Percentiles rank a stretch among this genome's conserved stretches.
Conservation (phyloP, 2,888 invertebrate genomes). For the Erebia epiphron region DNA sequence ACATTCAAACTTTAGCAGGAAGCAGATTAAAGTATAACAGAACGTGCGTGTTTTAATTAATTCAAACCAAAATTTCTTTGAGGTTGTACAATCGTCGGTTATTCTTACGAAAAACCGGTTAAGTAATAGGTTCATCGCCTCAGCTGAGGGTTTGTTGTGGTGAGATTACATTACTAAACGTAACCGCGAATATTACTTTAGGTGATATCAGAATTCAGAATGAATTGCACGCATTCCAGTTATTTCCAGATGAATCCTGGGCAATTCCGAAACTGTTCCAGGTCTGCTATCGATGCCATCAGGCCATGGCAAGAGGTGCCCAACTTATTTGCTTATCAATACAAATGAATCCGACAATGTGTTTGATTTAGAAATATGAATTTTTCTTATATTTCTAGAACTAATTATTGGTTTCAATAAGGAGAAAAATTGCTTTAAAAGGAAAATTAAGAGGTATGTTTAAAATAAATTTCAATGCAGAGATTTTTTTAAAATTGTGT, state of each 20-base stretch:
- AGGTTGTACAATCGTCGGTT: slow-evolving; percentile 39
- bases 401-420: no score
- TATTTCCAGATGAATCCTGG: background rate
- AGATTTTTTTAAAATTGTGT: no score
- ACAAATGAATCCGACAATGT: no score
- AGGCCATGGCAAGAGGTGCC: background rate
- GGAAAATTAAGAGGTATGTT: no score
- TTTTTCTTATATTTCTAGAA: no score
- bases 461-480: no score
- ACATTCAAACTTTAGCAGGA: background rate
- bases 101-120: slow-evolving; percentile 55
- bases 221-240: background rate
- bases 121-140: slow-evolving; percentile 52
- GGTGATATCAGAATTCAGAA: background rate
- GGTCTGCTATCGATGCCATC: background rate
- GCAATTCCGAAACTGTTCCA: background rate
- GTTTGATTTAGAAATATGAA: no score
- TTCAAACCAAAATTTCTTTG: slow-evolving; percentile 16
- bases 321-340: no score
- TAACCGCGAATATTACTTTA: slow-evolving; percentile 28
- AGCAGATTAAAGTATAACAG: background rate
- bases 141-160: slow-evolving; percentile 47
- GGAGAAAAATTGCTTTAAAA: no score
- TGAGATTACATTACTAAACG: slow-evolving; percentile 47
- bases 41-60: background rate